These are phyloP conservation scores for Zaprionus obscuricornis DNA, from an alignment of 2,888 invertebrate species.

Conservation along the genomic window DNA sequence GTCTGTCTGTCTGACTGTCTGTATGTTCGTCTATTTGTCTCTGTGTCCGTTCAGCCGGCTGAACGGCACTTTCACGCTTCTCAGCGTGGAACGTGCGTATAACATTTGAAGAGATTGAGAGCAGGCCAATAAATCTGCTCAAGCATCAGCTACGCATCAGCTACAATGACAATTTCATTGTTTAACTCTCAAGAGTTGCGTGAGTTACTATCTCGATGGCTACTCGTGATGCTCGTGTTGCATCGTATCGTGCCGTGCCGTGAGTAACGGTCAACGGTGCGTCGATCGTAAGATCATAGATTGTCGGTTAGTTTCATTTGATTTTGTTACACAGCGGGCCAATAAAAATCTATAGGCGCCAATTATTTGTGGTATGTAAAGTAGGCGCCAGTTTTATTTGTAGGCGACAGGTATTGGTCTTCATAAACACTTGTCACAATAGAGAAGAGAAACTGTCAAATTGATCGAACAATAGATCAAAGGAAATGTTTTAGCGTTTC, in stretches of 20 bases:
- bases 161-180: conserved; percentile 60
- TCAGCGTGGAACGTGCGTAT: conserved; percentile 59
- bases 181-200: conserved; percentile 52
- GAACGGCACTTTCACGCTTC: conserved; percentile 71
- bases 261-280: not conserved
- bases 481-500: too few relatives aligned
- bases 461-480: too few relatives aligned
- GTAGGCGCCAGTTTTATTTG: conserved; percentile 35
- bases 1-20: too few relatives aligned
- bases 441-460: not conserved
- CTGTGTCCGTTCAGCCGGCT: conserved; percentile 28
- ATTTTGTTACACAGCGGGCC: conserved; percentile 26
- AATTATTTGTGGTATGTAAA: conserved; percentile 36
- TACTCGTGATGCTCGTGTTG: not conserved
- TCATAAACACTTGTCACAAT: not conserved
- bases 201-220: conserved; percentile 6
- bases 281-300: too few relatives aligned
- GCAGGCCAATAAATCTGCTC: conserved; percentile 69
- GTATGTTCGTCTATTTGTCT: too few relatives aligned
- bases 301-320: conserved; percentile 6
- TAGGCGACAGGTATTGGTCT: too few relatives aligned
- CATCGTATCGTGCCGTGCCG: too few relatives aligned
- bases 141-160: conserved; percentile 67
- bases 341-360: conserved; percentile 39
- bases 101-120: conserved; percentile 54